These are phyloP conservation scores for Falco punctatus DNA, from an alignment of 2,113 vertebrate species.

Conservation along the genomic window DNA sequence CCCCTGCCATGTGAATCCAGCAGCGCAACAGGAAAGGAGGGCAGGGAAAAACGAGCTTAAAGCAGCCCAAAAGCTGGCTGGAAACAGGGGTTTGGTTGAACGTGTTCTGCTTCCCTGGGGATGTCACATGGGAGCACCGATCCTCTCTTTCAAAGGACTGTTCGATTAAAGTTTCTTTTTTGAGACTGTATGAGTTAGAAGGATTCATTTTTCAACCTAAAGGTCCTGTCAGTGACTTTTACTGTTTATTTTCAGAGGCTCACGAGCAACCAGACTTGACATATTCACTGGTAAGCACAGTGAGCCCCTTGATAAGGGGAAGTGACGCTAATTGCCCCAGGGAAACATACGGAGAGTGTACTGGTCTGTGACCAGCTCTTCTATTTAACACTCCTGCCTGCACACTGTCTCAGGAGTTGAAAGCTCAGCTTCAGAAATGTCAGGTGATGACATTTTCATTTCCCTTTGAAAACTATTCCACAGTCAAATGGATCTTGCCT, in stretches of 20 bases:
- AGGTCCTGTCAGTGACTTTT: constrained; percentile 2
- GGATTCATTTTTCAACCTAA: constrained; percentile 19
- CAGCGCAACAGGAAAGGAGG: not conserved
- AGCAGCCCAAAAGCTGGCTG: not conserved
- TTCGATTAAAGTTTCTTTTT: not conserved
- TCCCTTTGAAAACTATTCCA: constrained; percentile 37
- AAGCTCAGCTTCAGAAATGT: constrained; percentile 55
- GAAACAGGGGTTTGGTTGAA: not conserved
- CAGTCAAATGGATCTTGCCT: not conserved
- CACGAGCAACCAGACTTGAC: constrained; percentile 83
- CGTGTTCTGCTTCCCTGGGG: not conserved
- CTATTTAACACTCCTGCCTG: constrained; percentile 17
- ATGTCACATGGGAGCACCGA: not conserved
- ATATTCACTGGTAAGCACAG: constrained; percentile 84
- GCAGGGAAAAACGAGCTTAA: not conserved
- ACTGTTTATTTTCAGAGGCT: constrained; percentile 79
- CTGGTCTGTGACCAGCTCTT: constrained; percentile 24
- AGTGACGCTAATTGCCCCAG: not conserved
- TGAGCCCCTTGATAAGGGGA: not conserved
- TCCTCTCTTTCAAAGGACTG: not conserved
- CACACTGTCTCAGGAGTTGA: constrained; percentile 22
- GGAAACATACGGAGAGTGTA: constrained; percentile 7
- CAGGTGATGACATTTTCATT: constrained; percentile 64
- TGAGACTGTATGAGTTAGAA: not conserved
- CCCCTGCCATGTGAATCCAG: not conserved